A percentile compares a stretch with the other conserved stretches of the same genome.
Conservation (phyloP, 2,888 invertebrate genomes). For the Xylocampa areola region DNA sequence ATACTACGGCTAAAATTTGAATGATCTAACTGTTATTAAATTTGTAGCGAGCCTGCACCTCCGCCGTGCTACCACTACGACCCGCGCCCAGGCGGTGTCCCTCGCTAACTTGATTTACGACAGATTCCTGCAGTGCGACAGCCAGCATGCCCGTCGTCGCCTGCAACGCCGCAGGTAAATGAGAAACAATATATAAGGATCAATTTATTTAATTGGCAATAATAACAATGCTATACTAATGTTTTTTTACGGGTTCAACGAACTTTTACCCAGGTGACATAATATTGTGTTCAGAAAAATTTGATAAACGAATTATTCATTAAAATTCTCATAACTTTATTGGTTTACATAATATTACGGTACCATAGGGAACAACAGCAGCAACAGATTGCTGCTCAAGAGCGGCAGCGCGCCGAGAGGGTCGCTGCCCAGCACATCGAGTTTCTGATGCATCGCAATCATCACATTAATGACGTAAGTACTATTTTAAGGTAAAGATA, state of each 20-base stretch:
- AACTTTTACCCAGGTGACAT: too few relatives aligned
- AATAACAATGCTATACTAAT: too few relatives aligned
- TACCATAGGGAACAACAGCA: constrained; percentile 70
- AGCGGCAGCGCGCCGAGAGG: constrained; percentile 60
- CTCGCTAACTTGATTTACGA: constrained; percentile 72
- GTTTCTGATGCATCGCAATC: constrained; percentile 59
- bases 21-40: neutral
- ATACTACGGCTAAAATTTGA: too few relatives aligned
- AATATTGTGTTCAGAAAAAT: too few relatives aligned
- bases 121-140: constrained; percentile 75
- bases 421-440: constrained; percentile 64
- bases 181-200: neutral
- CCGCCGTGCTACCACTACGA: constrained; percentile 59
- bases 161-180: constrained; percentile 71
- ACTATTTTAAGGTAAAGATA: too few relatives aligned
- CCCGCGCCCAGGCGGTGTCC: constrained; percentile 61
- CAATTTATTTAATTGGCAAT: too few relatives aligned
- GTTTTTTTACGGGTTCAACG: too few relatives aligned
- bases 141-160: constrained; percentile 68
- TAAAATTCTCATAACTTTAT: too few relatives aligned
- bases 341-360: too few relatives aligned
- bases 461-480: constrained; percentile 64
- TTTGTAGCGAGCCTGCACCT: constrained; percentile 61
- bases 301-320: too few relatives aligned
- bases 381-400: constrained; percentile 56